These are phyloP conservation scores for Chelon labrosus DNA, from an alignment of 2,797 vertebrate genomes.

Conservation along the genomic window DNA sequence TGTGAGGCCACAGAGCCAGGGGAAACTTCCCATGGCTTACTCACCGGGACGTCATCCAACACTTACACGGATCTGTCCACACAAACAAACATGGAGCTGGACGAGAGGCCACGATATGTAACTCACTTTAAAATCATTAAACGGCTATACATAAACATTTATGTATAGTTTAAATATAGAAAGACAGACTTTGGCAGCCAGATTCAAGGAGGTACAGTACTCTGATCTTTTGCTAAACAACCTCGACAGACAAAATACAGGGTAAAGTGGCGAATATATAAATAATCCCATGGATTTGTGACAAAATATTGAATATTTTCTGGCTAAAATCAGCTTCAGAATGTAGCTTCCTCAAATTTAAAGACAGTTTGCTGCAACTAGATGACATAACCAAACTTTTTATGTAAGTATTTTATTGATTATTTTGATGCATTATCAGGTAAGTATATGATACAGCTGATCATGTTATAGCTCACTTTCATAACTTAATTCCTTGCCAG, in stretches of 20 bases:
- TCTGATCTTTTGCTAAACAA: not conserved
- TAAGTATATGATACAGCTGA: no score
- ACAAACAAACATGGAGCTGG: conserved; percentile 50
- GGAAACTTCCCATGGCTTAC: conserved; percentile 66
- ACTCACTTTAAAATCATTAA: not conserved
- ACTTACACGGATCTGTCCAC: conserved; percentile 40
- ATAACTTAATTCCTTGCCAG: no score
- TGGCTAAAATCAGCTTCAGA: not conserved
- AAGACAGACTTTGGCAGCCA: not conserved
- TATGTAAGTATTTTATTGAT: no score
- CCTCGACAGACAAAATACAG: not conserved
- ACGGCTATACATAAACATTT: not conserved
- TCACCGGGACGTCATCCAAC: conserved; percentile 63
- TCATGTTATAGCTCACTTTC: no score
- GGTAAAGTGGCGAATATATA: no score
- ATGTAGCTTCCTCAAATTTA: not conserved
- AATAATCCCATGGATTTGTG: not conserved
- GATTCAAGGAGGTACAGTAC: not conserved
- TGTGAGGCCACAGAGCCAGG: conserved; percentile 23
- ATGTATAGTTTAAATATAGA: not conserved
- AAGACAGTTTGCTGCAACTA: no score
- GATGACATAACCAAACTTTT: no score
- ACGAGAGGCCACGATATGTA: conserved; percentile 1
- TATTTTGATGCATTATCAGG: no score
- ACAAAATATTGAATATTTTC: not conserved